Conservation (phyloP, 2,797 vertebrate species). For the Eidolon dupreanum region DNA sequence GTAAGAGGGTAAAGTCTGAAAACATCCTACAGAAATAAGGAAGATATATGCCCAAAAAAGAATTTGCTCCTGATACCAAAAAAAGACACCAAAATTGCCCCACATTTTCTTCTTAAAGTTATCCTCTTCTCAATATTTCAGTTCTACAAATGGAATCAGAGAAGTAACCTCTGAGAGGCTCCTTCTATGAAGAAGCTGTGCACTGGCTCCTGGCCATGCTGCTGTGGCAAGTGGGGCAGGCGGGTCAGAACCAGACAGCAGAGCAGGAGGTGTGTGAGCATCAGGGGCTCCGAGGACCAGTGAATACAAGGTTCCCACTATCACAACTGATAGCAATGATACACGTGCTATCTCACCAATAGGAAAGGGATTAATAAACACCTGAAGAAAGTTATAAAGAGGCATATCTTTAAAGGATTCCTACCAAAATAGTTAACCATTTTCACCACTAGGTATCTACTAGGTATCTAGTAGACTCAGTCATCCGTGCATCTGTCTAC, state of each 20-base stretch:
- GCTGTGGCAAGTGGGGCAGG: fast-evolving
- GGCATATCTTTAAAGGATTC: not conserved
- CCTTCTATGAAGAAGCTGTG: not conserved
- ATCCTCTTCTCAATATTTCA: not conserved
- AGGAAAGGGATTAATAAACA: not conserved
- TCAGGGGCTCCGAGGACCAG: not conserved
- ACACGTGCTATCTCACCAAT: not conserved
- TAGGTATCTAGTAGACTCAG: not conserved
- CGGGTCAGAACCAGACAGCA: not conserved
- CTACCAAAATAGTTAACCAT: not conserved
- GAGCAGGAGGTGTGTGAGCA: not conserved
- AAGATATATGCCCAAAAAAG: not conserved
- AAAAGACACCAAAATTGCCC: not conserved
- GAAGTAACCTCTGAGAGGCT: not conserved
- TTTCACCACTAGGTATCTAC: not conserved
- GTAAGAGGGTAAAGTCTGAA: not conserved
- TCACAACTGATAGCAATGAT: not conserved
- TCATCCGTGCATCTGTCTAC: fast-evolving
- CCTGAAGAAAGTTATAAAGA: not conserved
- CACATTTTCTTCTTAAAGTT: not conserved
- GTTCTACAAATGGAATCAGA: not conserved
- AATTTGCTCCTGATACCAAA: not conserved
- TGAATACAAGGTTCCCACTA: not conserved
- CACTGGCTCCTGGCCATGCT: not conserved
- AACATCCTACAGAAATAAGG: not conserved